Base-by-base conservation (phyloP, 2,797 vertebrate genomes). In the Lophotriccus pileatus region DNA sequence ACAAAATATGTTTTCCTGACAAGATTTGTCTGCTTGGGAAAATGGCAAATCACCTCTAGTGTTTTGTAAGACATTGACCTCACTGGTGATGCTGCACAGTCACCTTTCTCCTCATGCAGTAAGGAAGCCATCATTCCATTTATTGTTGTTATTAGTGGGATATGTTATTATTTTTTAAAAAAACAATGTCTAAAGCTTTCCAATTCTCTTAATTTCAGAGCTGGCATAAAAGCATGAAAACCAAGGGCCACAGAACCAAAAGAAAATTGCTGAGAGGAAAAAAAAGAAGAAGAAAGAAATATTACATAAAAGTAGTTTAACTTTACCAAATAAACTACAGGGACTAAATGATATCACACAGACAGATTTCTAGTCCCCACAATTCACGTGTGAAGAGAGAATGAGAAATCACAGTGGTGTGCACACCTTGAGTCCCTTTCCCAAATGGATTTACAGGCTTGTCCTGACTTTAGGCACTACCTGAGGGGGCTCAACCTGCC, bases 331-430 rank as follows among this genome's bases (percentile, higher is more conserved):
- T n/a, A n/a, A 46, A 9, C 3, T 20, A 19, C 5, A 7, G 4
- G 22, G 7, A 17, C 20, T 50, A 34, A 43, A n/a, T 47, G 12
- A 36, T 75, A n/a, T 9, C 17, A 55, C 20, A 12, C 17, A 43
- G 46, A 30, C 22, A 59, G 12, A 53, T 66, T 80, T 85, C 6
- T 43, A 47, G 13, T 16, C 9, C 27, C 1, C 22, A 28, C 5
- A 53, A 19, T 28, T 70, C n/a, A 20, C 39, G 44, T 74, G 3
- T 59, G n/a, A 55, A 70, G 59, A 46, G 8, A 55, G 3, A 55
- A 24, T 34, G 10, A 44, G 11, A 22, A 49, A 2, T 5, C 14
- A 28, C 6, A 12, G 4, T 19, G 34, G 2, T 5, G 1, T 37
- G 14, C 21, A 46, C 14, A 43, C 10, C 17, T 15, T 39, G 14